A percentile compares a stretch with the other conserved stretches of the same genome.
These are phyloP conservation scores for Thyatira batis DNA, from an alignment of 2,888 invertebrate species.

Conservation along the genomic window DNA sequence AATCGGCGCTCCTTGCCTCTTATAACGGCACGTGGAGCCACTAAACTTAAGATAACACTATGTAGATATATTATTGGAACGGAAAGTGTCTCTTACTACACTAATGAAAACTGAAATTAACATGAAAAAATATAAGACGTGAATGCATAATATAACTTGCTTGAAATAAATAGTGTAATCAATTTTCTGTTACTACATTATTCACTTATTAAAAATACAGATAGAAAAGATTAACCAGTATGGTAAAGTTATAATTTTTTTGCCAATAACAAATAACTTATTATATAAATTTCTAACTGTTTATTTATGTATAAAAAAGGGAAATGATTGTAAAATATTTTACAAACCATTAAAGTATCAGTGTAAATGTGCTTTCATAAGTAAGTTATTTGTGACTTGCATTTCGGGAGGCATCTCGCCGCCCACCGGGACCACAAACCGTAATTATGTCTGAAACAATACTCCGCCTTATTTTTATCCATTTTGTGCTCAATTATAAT, in stretches of 20 bases:
- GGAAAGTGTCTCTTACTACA: conserved; percentile 7
- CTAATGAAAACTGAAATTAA: neutral
- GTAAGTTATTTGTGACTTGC: conserved; percentile 53
- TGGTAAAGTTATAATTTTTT: no score
- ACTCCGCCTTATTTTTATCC: conserved; percentile 76
- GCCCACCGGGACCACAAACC: conserved; percentile 76
- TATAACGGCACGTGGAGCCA: conserved; percentile 37
- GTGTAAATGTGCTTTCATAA: neutral
- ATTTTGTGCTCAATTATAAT: conserved; percentile 82
- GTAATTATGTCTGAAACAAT: conserved; percentile 80
- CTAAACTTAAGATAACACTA: conserved; percentile 29
- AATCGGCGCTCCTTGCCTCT: conserved; percentile 39
- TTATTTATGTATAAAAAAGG: conserved; percentile 9
- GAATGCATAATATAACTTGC: no score
- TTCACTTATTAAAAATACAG: no score
- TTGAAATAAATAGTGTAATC: no score
- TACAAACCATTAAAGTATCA: neutral
- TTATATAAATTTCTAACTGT: neutral
- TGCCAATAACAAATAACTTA: no score
- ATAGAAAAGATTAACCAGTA: no score
- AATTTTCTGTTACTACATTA: no score
- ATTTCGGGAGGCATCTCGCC: conserved; percentile 28
- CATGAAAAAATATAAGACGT: neutral
- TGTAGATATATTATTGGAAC: neutral
- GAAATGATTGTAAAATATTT: conserved; percentile 5